Evolutionary conservation across 1,140 invertebrate genomes (phyloP), one percentile per base, ranked within the genome.

Genomic region (Drosophila ananassae): DNA sequence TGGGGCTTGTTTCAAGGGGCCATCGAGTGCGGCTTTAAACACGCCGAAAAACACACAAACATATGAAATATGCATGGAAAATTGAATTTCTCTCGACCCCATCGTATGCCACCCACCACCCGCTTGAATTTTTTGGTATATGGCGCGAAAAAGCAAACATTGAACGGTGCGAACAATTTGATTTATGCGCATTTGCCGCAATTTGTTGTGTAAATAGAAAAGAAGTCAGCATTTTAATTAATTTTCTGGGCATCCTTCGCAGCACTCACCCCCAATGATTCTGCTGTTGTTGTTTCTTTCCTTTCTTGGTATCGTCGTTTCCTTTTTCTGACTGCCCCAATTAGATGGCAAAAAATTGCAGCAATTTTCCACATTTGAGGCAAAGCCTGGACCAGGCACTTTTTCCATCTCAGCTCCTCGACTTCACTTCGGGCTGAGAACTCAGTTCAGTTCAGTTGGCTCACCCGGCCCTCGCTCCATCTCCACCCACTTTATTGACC

Each of bases 141-240:
- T 55, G 28, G 21, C 7, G n/a, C 8, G 34, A 48, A 75, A 54
- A 59, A 47, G 77, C 53, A 30, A 55, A 59, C 53, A 69, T 87
- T 39, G 81, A 84, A 77, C 69, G 68, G 81, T 84, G 82, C 67
- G 77, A 87, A 78, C 82, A 79, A 89, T 79, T 87, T 89, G 83
- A 89, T 89, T 89, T 89, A 89, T 89, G 83, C 84, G 73, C 84
- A 84, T 89, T 89, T 89, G 84, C 67, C 77, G 76, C 79, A 89
- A 89, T 89, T 89, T 79, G 83, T 79, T 89, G 84, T 77, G 84
- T 74, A 89, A 89, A 89, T 77, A 89, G 64, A 74, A 78, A 82
- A 74, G 66, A 74, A 75, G 77, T 56, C 71, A 82, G 76, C 67
- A 79, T 74, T 89, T 89, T 89, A 89, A 89, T 89, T 89, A 89